phyloP scores from a whole-genome alignment of 2,888 invertebrate species.

The Arctia plantaginis region DNA sequence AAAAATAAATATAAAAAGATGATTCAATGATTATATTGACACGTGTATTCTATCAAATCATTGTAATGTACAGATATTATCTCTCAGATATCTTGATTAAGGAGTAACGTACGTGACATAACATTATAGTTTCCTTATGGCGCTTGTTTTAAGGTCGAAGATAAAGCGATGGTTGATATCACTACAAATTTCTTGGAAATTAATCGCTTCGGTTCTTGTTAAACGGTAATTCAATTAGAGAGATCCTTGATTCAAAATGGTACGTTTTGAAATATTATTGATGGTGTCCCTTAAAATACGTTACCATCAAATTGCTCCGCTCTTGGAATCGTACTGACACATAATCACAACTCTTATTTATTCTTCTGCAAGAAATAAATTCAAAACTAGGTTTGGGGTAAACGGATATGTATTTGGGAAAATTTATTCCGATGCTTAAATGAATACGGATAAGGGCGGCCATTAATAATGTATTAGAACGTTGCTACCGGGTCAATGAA shows the following conservation, averaged over 20 bases:
- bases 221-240: background rate
- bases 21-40: background rate
- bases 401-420: background rate
- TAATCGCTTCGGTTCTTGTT: background rate
- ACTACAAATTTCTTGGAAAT: background rate
- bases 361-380: background rate
- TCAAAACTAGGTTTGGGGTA: background rate
- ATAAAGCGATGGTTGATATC: background rate
- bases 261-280: too few species aligned
- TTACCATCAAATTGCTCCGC: too few species aligned
- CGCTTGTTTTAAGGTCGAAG: background rate
- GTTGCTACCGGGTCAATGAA: background rate
- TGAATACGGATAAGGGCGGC: background rate
- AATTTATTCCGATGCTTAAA: background rate
- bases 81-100: background rate
- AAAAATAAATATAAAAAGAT: too few species aligned
- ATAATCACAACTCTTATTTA: background rate
- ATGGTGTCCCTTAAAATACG: background rate
- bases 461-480: background rate
- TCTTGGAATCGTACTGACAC: too few species aligned
- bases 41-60: background rate
- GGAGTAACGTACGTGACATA: background rate
- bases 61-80: background rate
- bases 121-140: background rate
- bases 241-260: background rate